Base-by-base conservation (phyloP, 2,113 vertebrate species). In the Antechinus flavipes region DNA sequence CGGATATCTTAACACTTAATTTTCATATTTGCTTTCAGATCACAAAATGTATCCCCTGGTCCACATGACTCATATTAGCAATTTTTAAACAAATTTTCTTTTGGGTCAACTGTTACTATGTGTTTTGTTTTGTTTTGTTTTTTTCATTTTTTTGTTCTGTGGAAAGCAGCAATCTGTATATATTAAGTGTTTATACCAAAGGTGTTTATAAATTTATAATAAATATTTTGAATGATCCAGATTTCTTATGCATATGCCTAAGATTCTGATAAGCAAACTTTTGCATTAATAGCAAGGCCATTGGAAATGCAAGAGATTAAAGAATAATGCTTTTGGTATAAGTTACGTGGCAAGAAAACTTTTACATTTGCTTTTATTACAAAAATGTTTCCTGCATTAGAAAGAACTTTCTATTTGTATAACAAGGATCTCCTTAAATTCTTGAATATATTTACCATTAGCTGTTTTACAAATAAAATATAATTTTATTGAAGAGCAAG, bases 1-100 rank as follows among this genome's bases (percentile, higher is more conserved):
- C 99, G 99, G 46, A 98, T 99, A 95, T 99, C 99, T 61, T 99
- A 98, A 98, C 26, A 22, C 54, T 94, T 7, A 46, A 58, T 54
- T 6, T 96, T 1, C 46, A 93, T 58, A 8, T 0, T 52, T 46
- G 91, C 90, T 8, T 93, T 84, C 84, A 68, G 46, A 54, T 26
- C 35, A 94, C 47, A 47, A 46, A 96, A n/a, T 8, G 46, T n/a
- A 95, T 46, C 55, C 24, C 56, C 46, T 76, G 35, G 54, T 89
- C 68, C 68, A 84, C 35, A 84, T 84, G 68, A 84, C 68, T 68
- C 27, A 42, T 22, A 42, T 8, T 8, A 42, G 19, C 2, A 5
- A 26, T 52, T 35, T 68, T 68, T 8, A 68, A 68, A 12, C 30
- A 68, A 68, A 68, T 68, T 89, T 50, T 27, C 84, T 14, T 14